Conservation (phyloP, 2,888 invertebrate genomes). For the Gibbula magus region DNA sequence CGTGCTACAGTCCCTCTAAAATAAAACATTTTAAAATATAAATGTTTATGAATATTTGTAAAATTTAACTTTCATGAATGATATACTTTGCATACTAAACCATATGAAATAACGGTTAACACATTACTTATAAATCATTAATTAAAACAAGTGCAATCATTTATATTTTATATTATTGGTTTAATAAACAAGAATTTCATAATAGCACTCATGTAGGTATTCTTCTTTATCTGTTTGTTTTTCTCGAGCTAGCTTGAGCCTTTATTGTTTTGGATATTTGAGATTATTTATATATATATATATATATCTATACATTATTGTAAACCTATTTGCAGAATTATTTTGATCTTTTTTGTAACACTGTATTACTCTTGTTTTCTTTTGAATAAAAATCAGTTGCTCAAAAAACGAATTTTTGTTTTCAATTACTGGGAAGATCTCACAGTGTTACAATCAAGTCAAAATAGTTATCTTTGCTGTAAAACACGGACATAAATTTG, state of each 20-base stretch:
- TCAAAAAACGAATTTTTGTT: not conserved
- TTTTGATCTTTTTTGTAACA: slow-evolving; percentile 14
- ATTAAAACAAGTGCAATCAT: too few relatives aligned
- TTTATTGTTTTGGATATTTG: not conserved
- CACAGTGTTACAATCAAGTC: not conserved
- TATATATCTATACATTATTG: not conserved
- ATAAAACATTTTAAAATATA: too few relatives aligned
- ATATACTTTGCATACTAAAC: too few relatives aligned
- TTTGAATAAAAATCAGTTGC: not conserved
- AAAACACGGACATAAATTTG: too few relatives aligned
- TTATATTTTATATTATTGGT: not conserved
- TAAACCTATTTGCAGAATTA: not conserved
- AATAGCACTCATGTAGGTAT: not conserved
- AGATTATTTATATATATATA: not conserved
- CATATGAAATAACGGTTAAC: too few relatives aligned
- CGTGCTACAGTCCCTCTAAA: too few relatives aligned
- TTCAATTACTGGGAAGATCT: not conserved
- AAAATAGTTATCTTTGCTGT: too few relatives aligned
- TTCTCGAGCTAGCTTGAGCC: not conserved
- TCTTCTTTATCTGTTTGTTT: not conserved
- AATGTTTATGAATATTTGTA: too few relatives aligned
- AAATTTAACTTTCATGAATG: too few relatives aligned
- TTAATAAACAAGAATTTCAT: not conserved
- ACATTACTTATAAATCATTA: too few relatives aligned
- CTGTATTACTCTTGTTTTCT: slow-evolving; percentile 15